Percentiles rank a stretch among this genome's conserved stretches.
These are phyloP conservation scores for Echeneis naucrates DNA, from an alignment of 2,797 vertebrate species.

Conservation along the genomic window DNA sequence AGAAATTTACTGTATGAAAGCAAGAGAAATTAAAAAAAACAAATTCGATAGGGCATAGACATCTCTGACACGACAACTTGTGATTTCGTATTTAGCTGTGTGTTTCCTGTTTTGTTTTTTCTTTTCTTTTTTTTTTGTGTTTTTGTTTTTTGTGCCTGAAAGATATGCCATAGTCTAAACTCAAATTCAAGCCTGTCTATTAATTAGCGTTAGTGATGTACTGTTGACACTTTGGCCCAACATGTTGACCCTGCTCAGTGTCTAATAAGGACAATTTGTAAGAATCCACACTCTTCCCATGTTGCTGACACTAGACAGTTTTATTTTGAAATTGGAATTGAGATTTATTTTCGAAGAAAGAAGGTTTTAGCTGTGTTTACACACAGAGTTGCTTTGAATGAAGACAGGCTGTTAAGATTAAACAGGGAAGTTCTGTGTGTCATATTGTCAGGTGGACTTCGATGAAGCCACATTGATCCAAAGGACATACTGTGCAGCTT, in stretches of 20 bases:
- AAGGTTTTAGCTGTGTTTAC: neutral
- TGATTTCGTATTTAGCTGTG: neutral
- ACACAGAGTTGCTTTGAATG: conserved; percentile 3
- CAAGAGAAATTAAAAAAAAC: neutral
- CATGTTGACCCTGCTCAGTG: conserved; percentile 15
- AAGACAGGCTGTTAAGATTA: neutral
- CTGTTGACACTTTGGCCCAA: neutral
- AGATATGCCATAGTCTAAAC: too few species aligned
- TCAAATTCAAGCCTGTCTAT: conserved; percentile 16
- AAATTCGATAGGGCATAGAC: neutral
- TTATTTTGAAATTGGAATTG: neutral
- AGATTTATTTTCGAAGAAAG: too few species aligned
- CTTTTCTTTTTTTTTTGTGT: too few species aligned
- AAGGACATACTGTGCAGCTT: conserved; percentile 53
- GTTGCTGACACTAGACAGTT: neutral
- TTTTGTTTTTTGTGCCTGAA: too few species aligned
- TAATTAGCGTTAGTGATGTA: conserved; percentile 11
- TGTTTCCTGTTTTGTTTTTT: neutral
- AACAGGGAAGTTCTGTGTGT: conserved; percentile 5
- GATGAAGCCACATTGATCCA: conserved; percentile 17
- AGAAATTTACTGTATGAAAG: neutral
- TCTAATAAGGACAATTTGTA: neutral
- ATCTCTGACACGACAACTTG: neutral
- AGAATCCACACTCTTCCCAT: neutral
- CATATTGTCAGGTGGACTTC: conserved; percentile 25